phyloP scores from a whole-genome alignment of 2,113 vertebrate species.

The Paradoxurus hermaphroditus region DNA sequence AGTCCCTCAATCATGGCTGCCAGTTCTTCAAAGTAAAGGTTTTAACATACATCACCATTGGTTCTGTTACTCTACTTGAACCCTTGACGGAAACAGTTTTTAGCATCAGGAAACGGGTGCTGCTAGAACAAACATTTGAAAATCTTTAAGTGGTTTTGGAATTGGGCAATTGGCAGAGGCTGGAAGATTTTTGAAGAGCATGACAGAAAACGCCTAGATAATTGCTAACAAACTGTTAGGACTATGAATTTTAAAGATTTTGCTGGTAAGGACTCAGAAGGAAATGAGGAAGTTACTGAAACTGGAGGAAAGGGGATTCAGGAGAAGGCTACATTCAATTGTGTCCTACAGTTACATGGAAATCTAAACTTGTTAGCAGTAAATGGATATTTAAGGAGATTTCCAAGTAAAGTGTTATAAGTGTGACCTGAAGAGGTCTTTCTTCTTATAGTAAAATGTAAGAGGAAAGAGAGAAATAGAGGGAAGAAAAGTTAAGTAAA shows the following conservation, averaged over 20 bases:
- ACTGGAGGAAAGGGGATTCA: neutral
- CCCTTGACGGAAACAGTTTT: neutral
- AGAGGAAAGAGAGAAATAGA: neutral
- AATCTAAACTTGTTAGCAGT: neutral
- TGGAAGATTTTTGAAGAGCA: neutral
- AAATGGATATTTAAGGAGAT: neutral
- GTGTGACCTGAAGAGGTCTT: neutral
- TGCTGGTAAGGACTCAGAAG: neutral
- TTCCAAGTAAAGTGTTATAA: neutral
- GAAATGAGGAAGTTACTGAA: neutral
- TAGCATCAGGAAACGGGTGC: neutral
- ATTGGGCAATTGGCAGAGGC: neutral
- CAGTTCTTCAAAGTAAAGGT: neutral
- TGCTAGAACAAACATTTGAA: neutral
- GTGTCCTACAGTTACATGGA: neutral
- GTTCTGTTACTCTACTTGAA: neutral
- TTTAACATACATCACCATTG: neutral
- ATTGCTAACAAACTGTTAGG: neutral
- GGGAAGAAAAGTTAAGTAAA: neutral
- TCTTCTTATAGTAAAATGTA: neutral
- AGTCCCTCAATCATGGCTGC: neutral
- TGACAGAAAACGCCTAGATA: neutral
- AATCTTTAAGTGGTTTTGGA: neutral
- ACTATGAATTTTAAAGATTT: neutral
- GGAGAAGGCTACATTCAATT: neutral